phyloP scores from a whole-genome alignment of 2,888 invertebrate species.

The Antheraea assamensis region DNA sequence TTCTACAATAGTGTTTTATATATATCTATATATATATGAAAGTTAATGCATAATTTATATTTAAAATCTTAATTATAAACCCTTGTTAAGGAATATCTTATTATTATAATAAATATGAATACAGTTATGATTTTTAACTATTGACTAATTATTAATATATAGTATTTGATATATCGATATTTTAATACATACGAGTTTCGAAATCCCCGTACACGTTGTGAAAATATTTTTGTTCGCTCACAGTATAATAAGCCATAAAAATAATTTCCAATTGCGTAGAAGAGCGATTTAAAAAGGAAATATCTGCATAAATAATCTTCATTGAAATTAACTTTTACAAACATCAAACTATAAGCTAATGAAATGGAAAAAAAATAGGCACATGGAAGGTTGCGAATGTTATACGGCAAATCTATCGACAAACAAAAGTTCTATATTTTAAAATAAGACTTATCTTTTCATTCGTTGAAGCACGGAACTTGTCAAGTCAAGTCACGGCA shows the following conservation, averaged over 20 bases:
- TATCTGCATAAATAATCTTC: too few relatives aligned
- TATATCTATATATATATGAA: neutral
- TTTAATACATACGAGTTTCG: neutral
- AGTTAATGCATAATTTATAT: neutral
- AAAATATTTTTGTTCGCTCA: too few relatives aligned
- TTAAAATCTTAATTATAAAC: neutral
- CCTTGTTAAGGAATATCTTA: neutral
- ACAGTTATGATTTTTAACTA: neutral
- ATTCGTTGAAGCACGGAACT: too few relatives aligned
- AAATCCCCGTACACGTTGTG: too few relatives aligned
- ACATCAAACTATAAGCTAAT: neutral
- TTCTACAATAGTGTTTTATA: neutral
- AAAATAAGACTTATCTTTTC: too few relatives aligned
- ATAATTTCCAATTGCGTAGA: neutral
- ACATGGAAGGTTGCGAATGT: too few relatives aligned
- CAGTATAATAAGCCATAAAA: neutral
- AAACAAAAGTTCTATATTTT: too few relatives aligned
- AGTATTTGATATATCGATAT: neutral
- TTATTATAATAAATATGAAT: neutral
- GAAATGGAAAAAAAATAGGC: too few relatives aligned
- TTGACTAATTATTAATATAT: neutral
- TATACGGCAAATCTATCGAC: too few relatives aligned
- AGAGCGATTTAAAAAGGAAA: too few relatives aligned
- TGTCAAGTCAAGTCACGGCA: too few relatives aligned
- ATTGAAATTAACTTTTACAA: neutral